Evolutionary conservation across 2,797 vertebrate species (phyloP).

Genomic region (Gorsachius magnificus): DNA sequence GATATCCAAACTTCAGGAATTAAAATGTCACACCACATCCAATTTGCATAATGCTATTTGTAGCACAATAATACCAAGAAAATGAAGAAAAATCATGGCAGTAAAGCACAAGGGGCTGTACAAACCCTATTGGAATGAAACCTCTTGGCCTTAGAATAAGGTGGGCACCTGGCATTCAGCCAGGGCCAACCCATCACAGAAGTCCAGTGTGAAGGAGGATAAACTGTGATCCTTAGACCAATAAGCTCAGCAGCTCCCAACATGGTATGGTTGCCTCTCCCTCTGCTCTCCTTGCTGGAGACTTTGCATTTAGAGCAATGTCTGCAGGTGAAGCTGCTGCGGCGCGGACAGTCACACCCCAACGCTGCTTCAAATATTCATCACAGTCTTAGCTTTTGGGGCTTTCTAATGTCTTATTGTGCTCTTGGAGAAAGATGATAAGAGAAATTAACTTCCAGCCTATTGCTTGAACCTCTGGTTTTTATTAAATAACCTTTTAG

Average conservation of each 20-base stretch:
- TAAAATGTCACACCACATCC: background rate
- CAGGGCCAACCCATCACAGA: background rate
- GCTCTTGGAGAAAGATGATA: background rate
- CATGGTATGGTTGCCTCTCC: background rate
- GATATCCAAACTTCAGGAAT: background rate
- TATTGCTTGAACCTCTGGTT: background rate
- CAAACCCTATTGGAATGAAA: background rate
- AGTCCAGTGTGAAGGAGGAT: background rate
- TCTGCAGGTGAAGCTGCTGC: background rate
- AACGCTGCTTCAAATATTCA: background rate
- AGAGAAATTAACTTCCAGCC: background rate
- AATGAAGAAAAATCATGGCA: background rate
- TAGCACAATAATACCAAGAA: background rate
- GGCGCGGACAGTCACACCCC: rapidly evolving
- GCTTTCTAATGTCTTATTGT: background rate
- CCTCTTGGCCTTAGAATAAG: background rate
- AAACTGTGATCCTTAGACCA: background rate
- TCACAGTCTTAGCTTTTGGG: background rate
- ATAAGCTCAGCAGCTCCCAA: background rate
- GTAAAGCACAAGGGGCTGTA: background rate
- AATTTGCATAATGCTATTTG: background rate
- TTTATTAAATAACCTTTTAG: background rate
- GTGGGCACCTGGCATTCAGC: too few relatives aligned
- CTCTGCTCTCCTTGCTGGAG: background rate
- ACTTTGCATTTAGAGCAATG: background rate